Percentiles rank a stretch among this genome's conserved stretches.
phyloP scores from a whole-genome alignment of 2,888 invertebrate species.

The Cryptus viduatorius region DNA sequence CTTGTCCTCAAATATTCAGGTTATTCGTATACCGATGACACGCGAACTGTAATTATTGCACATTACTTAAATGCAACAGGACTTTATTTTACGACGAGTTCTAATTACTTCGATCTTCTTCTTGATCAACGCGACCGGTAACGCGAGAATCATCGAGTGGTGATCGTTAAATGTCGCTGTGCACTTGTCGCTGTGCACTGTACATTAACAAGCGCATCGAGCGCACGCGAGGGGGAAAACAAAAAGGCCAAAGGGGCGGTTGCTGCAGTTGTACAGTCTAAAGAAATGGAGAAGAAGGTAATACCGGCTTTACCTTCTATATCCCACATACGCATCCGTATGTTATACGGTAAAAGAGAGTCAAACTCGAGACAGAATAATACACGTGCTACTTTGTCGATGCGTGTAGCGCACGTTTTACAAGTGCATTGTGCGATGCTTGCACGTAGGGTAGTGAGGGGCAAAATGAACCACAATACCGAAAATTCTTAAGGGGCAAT shows the following conservation, averaged over 20 bases:
- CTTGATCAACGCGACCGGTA: conserved; percentile 11
- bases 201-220: conserved; percentile 64
- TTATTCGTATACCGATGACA: background rate
- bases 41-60: conserved; percentile 12
- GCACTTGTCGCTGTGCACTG: conserved; percentile 76
- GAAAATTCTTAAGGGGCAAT: background rate
- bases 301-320: too few species aligned
- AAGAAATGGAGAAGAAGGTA: background rate
- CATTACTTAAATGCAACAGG: conserved; percentile 15
- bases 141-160: background rate
- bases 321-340: too few species aligned
- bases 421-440: conserved; percentile 53
- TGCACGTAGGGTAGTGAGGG: background rate
- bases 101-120: conserved; percentile 20
- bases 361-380: conserved; percentile 5
- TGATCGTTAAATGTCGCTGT: conserved; percentile 34
- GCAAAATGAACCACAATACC: background rate
- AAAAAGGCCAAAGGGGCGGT: conserved; percentile 53
- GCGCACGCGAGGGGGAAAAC: conserved; percentile 67
- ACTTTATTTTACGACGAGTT: conserved; percentile 7
- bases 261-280: background rate
- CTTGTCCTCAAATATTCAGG: background rate
- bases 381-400: conserved; percentile 67
- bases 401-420: conserved; percentile 54
- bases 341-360: too few species aligned